Evolutionary conservation across 2,113 vertebrate species (phyloP).

Genomic region (Tetraodon nigroviridis): DNA sequence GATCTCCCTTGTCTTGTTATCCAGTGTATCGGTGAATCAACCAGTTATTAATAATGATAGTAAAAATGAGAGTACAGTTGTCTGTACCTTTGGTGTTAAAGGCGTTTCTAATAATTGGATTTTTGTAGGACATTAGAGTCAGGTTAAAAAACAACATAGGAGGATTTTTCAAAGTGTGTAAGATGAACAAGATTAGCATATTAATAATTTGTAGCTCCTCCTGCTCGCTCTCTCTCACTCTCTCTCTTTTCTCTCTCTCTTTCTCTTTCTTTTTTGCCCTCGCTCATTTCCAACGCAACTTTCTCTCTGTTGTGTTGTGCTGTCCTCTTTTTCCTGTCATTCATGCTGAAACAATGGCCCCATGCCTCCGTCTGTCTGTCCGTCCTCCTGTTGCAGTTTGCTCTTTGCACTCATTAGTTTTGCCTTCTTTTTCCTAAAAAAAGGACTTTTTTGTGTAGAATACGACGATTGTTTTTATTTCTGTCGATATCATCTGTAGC

Average conservation of each 20-base stretch:
- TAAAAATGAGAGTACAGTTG: not conserved
- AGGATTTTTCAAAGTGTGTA: not conserved
- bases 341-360: slow-evolving; percentile 57
- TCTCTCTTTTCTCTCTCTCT: slow-evolving; percentile 8
- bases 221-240: slow-evolving; percentile 33
- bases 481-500: slow-evolving; percentile 11
- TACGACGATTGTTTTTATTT: slow-evolving; percentile 23
- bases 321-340: slow-evolving; percentile 61
- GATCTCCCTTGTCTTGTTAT: not conserved
- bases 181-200: slow-evolving; percentile 55
- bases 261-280: slow-evolving; percentile 1
- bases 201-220: slow-evolving; percentile 60
- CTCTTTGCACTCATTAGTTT: slow-evolving; percentile 12
- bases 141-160: slow-evolving; percentile 14
- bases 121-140: slow-evolving; percentile 8
- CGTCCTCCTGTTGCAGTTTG: slow-evolving; percentile 29
- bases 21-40: not conserved
- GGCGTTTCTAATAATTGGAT: not conserved
- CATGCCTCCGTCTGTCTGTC: slow-evolving; percentile 18
- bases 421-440: slow-evolving; percentile 40
- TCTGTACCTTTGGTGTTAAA: not conserved
- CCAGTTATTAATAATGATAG: not conserved
- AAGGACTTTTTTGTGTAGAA: slow-evolving; percentile 46
- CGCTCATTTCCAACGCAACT: slow-evolving; percentile 49
- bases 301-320: slow-evolving; percentile 43